Evolutionary conservation across 2,113 vertebrate genomes (phyloP).

Genomic region (Turdus rufiventris): DNA sequence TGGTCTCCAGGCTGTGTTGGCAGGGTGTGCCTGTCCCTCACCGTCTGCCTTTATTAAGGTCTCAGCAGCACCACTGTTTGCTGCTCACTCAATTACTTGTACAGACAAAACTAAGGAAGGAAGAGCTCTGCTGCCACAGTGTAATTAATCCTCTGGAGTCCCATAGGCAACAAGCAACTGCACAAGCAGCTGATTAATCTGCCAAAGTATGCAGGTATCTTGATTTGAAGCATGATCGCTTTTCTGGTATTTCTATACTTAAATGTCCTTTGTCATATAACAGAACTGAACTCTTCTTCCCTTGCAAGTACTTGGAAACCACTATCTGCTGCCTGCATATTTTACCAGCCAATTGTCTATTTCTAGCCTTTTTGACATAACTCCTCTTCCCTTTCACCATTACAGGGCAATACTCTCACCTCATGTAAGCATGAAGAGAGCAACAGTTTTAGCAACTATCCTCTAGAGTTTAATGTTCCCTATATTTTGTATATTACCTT

Average conservation of each 20-base stretch:
- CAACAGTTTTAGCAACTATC: not conserved
- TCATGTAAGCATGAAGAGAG: not conserved
- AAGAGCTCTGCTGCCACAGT: not conserved
- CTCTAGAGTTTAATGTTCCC: not conserved
- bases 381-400: not conserved
- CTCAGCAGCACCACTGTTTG: not conserved
- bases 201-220: not conserved
- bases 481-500: not conserved
- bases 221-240: not conserved
- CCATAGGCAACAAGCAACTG: not conserved
- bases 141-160: constrained; percentile 38
- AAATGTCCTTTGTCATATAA: not conserved
- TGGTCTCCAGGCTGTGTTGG: not conserved
- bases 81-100: not conserved
- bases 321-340: not conserved
- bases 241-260: not conserved
- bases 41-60: not conserved
- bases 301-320: not conserved
- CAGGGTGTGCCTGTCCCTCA: not conserved
- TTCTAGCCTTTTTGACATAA: not conserved
- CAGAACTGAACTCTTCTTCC: not conserved
- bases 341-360: not conserved
- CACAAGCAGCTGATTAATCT: not conserved
- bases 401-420: not conserved
- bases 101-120: not conserved